Evolutionary conservation across 2,797 vertebrate genomes (phyloP).

Genomic region (Erithacus rubecula): DNA sequence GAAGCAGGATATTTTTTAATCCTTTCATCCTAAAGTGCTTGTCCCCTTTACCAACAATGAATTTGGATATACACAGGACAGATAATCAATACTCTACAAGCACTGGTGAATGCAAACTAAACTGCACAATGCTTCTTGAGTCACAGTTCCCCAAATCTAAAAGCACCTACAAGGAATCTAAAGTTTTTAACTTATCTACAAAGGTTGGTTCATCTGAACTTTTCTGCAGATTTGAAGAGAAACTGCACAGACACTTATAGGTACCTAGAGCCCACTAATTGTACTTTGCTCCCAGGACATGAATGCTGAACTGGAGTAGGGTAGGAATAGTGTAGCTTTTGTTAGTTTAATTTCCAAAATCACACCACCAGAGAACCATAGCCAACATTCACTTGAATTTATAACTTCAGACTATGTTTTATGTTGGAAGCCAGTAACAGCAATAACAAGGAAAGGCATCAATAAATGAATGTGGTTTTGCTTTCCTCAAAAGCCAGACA

Average conservation of each 20-base stretch:
- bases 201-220: not conserved
- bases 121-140: not conserved
- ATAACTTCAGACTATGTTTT: not conserved
- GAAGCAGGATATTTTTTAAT: not conserved
- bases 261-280: not conserved
- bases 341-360: not conserved
- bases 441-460: not conserved
- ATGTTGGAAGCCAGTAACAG: not conserved
- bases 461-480: not conserved
- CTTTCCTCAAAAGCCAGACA: not conserved
- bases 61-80: not conserved
- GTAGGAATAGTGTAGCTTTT: not conserved
- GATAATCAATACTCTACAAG: not conserved
- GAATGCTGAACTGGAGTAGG: not conserved
- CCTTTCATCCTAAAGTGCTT: not conserved
- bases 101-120: not conserved
- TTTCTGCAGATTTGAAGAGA: not conserved
- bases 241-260: not conserved
- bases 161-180: not conserved
- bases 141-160: not conserved
- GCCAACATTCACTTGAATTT: not conserved
- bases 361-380: not conserved
- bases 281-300: not conserved
- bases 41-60: not conserved
- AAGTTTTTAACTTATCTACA: not conserved